A percentile compares a stretch with the other conserved stretches of the same genome.
phyloP scores from a whole-genome alignment of 2,797 vertebrate species.

The Nyctibius grandis region DNA sequence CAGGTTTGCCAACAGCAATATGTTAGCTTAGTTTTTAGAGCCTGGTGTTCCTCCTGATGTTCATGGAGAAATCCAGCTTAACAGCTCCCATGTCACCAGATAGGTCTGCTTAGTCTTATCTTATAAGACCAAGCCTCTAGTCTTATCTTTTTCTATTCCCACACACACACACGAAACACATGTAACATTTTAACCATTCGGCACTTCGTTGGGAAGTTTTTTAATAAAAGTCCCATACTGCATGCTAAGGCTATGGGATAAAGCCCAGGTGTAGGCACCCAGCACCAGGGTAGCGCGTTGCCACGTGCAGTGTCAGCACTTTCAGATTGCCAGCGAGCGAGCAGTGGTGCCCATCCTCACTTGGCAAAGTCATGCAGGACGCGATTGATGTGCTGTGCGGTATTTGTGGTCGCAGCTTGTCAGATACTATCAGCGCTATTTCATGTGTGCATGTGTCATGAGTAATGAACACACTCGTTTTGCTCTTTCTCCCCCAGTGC shows the following conservation, averaged over 20 bases:
- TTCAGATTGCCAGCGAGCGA: neutral
- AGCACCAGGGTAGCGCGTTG: neutral
- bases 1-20: neutral
- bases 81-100: neutral
- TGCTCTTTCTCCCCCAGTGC: neutral
- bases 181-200: neutral
- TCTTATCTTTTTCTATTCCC: neutral
- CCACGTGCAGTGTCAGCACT: neutral
- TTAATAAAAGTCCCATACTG: neutral
- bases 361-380: neutral
- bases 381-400: neutral
- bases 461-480: accelerated
- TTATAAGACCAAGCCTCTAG: neutral
- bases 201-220: neutral
- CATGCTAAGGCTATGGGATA: neutral
- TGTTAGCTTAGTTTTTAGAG: neutral
- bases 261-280: neutral
- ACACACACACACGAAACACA: neutral
- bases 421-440: neutral
- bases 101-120: neutral
- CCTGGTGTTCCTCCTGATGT: neutral
- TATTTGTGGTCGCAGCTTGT: neutral
- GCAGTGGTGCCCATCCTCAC: accelerated
- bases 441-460: neutral
- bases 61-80: neutral